Evolutionary conservation across 2,113 vertebrate species (phyloP).

Genomic region (Heterochromis multidens): DNA sequence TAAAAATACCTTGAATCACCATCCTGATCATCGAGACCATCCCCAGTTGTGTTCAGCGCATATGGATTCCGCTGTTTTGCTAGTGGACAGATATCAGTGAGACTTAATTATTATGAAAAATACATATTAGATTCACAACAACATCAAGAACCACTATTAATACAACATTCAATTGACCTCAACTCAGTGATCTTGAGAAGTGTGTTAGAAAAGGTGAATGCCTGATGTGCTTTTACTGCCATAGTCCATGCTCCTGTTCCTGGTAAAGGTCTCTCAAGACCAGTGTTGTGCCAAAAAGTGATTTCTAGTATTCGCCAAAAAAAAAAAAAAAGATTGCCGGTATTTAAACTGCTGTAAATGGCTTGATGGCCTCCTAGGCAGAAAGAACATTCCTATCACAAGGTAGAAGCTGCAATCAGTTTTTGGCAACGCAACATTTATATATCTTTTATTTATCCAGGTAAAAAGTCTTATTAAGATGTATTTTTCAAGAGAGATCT

Average conservation of each 20-base stretch:
- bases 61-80: constrained; percentile 91
- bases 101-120: not conserved
- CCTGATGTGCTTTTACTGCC: not conserved
- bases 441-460: not conserved
- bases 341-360: not conserved
- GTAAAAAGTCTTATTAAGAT: not conserved
- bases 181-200: not conserved
- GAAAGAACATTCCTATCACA: not conserved
- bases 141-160: not conserved
- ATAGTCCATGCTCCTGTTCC: not conserved
- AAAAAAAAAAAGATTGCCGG: not conserved
- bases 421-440: not conserved
- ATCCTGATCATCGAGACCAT: constrained; percentile 87
- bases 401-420: not conserved
- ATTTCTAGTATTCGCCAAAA: not conserved
- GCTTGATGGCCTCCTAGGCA: not conserved
- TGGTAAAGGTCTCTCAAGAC: not conserved
- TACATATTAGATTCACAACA: not conserved
- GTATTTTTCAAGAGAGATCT: not conserved
- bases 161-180: not conserved
- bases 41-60: constrained; percentile 83
- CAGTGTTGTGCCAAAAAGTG: not conserved
- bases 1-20: constrained; percentile 89
- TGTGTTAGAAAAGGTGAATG: not conserved
- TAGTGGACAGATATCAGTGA: constrained; percentile 54